Conservation (phyloP, 1,140 invertebrate genomes). For the Papilio xuthus region DNA sequence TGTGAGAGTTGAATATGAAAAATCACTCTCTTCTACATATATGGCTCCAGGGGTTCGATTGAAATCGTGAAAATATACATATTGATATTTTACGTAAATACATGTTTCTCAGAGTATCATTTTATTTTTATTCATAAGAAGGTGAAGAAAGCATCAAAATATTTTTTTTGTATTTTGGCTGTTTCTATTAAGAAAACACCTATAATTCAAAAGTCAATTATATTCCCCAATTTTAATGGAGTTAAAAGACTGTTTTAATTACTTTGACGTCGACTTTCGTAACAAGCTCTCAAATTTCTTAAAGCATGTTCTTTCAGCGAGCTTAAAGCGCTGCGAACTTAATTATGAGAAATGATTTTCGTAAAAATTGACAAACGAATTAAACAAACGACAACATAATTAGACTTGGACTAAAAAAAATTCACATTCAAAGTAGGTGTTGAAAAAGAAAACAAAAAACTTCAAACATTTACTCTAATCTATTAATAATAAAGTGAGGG, state of each 20-base stretch:
- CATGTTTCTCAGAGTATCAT: neutral
- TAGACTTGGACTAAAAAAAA: neutral
- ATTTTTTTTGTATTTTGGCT: neutral
- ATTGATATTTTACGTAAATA: neutral
- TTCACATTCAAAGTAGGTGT: too few relatives aligned
- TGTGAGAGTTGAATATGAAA: constrained; percentile 43
- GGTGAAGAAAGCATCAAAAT: neutral
- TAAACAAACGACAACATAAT: neutral
- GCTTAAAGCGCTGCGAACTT: neutral
- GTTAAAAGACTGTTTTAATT: neutral
- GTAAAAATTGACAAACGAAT: neutral
- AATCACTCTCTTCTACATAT: constrained; percentile 43
- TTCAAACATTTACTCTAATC: neutral
- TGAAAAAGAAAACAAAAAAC: neutral
- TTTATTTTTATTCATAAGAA: neutral
- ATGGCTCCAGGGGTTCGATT: constrained; percentile 30
- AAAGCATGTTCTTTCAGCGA: neutral
- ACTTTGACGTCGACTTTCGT: neutral
- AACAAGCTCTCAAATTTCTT: neutral
- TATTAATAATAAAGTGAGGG: neutral
- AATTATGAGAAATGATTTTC: neutral
- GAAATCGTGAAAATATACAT: constrained; percentile 13
- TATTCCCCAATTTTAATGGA: neutral
- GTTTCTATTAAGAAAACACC: neutral
- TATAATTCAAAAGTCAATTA: neutral